Evolutionary conservation across 2,888 invertebrate genomes (phyloP), one percentile per base, ranked within the genome.

Genomic region (Sphinx pinastri): DNA sequence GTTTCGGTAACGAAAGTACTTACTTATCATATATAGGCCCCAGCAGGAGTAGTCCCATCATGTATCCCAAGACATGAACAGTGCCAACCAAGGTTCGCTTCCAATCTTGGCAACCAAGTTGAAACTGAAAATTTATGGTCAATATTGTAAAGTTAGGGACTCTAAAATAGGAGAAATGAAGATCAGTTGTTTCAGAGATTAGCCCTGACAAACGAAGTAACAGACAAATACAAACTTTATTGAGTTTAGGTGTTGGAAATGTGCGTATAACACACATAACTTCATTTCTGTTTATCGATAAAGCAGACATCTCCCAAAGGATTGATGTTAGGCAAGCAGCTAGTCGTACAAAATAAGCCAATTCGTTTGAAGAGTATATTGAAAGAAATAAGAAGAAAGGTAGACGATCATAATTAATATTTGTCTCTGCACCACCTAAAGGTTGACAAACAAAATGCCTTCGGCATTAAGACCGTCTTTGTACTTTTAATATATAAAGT

Each of bases 61-160:
- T 60, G 49, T 69, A 47, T 12, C 67, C 67, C n/a, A 68, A 68
- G 68, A 60, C 63, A 16, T 67, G 68, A 11, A 69, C 70, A 0
- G 97, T 96, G 0, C 97, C 97, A 16, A 97, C 95, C 73, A 97
- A 79, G 0, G 96, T 95, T 70, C 97, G 87, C 86, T 96, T 96
- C 97, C 97, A 97, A 71, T 95, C 94, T 38, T 95, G 94, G 79
- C 96, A 96, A 1, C 95, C 95, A 31, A 96, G 83, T 77, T 94
- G 86, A 80, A 95, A 96, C 96, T 96, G 79, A 59, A 86, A 57
- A 68, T 67, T 38, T 45, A 13, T 0, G 47, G 67, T 19, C 8
- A 31, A 8, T 16, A 55, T 16, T 16, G 10, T 55, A 12, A 7
- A 55, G 19, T 19, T 1, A 3, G 11, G 0, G 4, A 0, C 16